Evolutionary conservation across 2,113 vertebrate genomes (phyloP).

Genomic region (Puma concolor): DNA sequence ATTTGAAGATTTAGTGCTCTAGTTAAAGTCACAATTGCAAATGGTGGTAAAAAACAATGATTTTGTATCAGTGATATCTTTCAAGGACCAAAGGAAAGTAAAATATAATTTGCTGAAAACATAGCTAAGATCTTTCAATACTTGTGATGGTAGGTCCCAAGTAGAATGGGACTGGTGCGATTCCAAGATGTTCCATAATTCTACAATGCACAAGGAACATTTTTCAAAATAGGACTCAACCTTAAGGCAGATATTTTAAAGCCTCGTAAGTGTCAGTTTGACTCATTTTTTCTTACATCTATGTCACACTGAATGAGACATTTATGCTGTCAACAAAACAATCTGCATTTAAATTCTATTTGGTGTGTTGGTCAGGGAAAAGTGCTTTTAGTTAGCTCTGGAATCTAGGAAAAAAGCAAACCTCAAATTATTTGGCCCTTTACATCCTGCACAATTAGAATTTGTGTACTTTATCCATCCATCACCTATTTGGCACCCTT

Average conservation of each 20-base stretch:
- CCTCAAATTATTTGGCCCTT: conserved; percentile 4
- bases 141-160: neutral
- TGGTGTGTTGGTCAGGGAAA: neutral
- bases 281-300: neutral
- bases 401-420: neutral
- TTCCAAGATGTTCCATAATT: neutral
- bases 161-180: neutral
- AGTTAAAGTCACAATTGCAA: neutral
- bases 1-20: neutral
- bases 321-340: neutral
- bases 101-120: neutral
- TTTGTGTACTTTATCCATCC: conserved; percentile 26
- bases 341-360: conserved; percentile 34
- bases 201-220: neutral
- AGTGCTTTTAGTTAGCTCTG: neutral
- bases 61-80: neutral
- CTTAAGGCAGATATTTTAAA: conserved; percentile 13
- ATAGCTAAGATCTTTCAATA: neutral
- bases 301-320: conserved; percentile 34
- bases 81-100: neutral
- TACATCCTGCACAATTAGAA: neutral
- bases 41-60: neutral
- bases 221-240: neutral
- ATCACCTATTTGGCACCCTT: neutral
- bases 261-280: neutral